Evolutionary conservation across 2,113 vertebrate species (phyloP).

Genomic region (Carollia perspicillata): DNA sequence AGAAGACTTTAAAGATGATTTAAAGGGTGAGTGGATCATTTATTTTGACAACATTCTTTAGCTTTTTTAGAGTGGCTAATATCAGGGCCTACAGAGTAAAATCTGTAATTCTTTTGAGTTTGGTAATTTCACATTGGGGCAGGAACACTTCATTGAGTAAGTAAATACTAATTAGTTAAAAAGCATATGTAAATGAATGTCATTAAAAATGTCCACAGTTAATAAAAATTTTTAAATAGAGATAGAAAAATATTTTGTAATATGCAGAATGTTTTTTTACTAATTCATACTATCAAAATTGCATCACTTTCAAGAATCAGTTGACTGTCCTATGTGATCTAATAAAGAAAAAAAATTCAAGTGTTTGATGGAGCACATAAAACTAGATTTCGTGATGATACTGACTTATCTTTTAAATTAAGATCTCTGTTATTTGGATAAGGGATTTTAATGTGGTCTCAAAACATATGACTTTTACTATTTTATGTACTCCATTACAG

Average conservation of each 20-base stretch:
- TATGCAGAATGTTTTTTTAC: constrained; percentile 22
- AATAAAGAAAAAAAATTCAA: constrained; percentile 5
- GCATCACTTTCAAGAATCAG: constrained; percentile 21
- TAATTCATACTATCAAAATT: not conserved
- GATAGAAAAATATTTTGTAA: constrained; percentile 17
- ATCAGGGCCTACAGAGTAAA: not conserved
- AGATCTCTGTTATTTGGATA: not conserved
- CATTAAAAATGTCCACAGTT: not conserved
- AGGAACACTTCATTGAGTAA: constrained; percentile 8
- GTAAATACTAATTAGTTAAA: constrained; percentile 33
- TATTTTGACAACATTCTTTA: constrained; percentile 31
- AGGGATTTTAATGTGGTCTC: constrained; percentile 29
- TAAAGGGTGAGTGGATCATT: constrained; percentile 3
- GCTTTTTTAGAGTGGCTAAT: not conserved
- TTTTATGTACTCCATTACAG: not conserved
- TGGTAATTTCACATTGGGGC: not conserved
- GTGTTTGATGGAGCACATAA: constrained; percentile 2
- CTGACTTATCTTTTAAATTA: constrained; percentile 12
- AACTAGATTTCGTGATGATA: constrained; percentile 31
- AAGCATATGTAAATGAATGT: constrained; percentile 35
- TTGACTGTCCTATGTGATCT: constrained; percentile 5
- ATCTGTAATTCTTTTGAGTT: constrained; percentile 31
- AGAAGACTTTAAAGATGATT: constrained; percentile 32
- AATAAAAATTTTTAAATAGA: not conserved
- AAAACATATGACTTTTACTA: constrained; percentile 11